phyloP scores from a whole-genome alignment of 2,888 invertebrate species.

The Automeris io region DNA sequence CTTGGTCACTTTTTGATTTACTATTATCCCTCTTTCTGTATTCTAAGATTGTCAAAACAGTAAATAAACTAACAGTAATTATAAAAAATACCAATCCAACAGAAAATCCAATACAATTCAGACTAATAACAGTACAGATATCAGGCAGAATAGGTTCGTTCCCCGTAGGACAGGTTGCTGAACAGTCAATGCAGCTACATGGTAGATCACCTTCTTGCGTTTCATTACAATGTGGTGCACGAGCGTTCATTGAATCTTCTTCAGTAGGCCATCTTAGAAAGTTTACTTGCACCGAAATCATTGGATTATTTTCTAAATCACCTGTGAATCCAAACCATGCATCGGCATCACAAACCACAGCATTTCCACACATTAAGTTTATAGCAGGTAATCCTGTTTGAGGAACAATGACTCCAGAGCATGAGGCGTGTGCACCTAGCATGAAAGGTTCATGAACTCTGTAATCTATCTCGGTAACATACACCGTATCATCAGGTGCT shows the following conservation, averaged over 20 bases:
- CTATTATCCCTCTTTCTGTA: slow-evolving; percentile 21
- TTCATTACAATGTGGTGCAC: slow-evolving; percentile 77
- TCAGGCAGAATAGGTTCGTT: slow-evolving; percentile 54
- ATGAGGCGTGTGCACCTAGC: slow-evolving; percentile 83
- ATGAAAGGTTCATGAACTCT: slow-evolving; percentile 79
- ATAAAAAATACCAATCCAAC: slow-evolving; percentile 75
- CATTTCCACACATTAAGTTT: slow-evolving; percentile 86
- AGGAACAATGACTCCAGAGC: slow-evolving; percentile 85
- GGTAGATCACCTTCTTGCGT: slow-evolving; percentile 71
- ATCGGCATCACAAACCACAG: slow-evolving; percentile 78
- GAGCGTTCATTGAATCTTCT: slow-evolving; percentile 57
- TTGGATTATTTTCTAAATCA: slow-evolving; percentile 59
- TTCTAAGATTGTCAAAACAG: slow-evolving; percentile 33
- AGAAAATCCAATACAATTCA: slow-evolving; percentile 81
- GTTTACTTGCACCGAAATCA: slow-evolving; percentile 80
- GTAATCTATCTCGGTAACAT: slow-evolving; percentile 66
- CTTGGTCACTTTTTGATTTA: slow-evolving; percentile 13
- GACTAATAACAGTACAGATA: slow-evolving; percentile 74
- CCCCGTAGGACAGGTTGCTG: slow-evolving; percentile 76
- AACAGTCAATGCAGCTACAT: slow-evolving; percentile 89
- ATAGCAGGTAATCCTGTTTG: slow-evolving; percentile 85
- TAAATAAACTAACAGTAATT: slow-evolving; percentile 46
- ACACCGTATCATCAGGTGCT: slow-evolving; percentile 32
- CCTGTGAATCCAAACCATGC: slow-evolving; percentile 83
- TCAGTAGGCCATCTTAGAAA: slow-evolving; percentile 62